Base-by-base conservation (phyloP, 2,113 vertebrate genomes). In the Lepidothrix coronata region DNA sequence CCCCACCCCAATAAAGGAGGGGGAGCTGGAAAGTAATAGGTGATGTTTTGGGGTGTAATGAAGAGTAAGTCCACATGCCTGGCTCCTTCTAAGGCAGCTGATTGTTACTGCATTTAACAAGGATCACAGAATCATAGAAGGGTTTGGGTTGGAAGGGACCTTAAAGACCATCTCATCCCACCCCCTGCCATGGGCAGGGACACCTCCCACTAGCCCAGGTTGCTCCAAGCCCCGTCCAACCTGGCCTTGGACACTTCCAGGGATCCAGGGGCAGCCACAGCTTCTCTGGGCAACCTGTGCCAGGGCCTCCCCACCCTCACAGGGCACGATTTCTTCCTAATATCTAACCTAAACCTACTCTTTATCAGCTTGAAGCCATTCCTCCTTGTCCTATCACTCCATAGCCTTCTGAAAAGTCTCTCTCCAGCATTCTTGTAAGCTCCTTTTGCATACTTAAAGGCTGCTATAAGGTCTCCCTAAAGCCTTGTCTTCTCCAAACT, bases 151-250 rank as follows among this genome's bases (percentile, higher is more conserved):
- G 41, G 72, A 89, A 48, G 17, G 18, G 55, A 28, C 15, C 31
- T 37, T 49, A 28, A 49, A 55, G 30, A 7, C 1, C 30, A 57
- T 20, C 2, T 5, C 5, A 11, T 25, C 27, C 5, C 18, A 52
- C 20, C 23, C 18, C 30, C 30, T 41, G n/a, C 24, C 41, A 16
- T 13, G 39, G 24, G 21, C 46, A 61, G 71, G 48, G 41, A 7
- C 41, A 49, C 31, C 17, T 77, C 1, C 25, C 79, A 43, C 35
- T 11, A 0, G 7, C 35, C 49, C 79, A 63, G 41, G 35, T 0
- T 23, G 25, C 14, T 63, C 49, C 63, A 28, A 57, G 0, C 35
- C 18, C 41, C 0, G 0, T 90, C 79, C 49, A 84, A 0, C 41
- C 79, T 57, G 41, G 27, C 57, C 46, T 63, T 37, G 65, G 18